These are phyloP conservation scores for Ceratotherium simum DNA, from an alignment of 2,113 vertebrate genomes.

Conservation along the genomic window DNA sequence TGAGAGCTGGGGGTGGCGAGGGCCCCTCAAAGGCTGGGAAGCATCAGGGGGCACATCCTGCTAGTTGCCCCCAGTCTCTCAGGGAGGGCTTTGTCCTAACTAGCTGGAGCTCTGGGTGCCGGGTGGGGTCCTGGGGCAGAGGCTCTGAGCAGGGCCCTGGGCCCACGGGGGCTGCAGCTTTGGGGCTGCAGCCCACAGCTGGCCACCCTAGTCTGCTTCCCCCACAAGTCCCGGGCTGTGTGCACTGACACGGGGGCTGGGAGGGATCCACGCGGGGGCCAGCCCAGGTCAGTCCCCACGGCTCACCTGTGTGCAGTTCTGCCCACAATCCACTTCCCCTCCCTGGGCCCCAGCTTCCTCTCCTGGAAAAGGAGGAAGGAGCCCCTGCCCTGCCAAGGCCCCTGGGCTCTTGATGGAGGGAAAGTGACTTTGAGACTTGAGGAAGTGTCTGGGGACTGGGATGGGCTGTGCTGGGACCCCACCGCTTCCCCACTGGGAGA, in stretches of 20 bases:
- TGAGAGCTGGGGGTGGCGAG: background rate
- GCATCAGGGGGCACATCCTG: background rate
- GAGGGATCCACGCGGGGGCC: rapidly evolving
- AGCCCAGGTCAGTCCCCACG: background rate
- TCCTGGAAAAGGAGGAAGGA: background rate
- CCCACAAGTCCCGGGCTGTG: rapidly evolving
- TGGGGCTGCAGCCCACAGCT: background rate
- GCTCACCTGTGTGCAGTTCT: background rate
- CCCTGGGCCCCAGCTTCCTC: background rate
- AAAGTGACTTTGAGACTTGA: background rate
- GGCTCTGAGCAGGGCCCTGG: background rate
- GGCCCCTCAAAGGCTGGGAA: background rate
- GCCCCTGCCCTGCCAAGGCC: background rate
- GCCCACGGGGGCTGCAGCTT: background rate
- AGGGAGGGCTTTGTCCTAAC: background rate
- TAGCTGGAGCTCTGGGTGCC: background rate
- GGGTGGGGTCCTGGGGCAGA: background rate
- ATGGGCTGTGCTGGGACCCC: background rate
- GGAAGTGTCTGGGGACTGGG: background rate
- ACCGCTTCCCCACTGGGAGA: rapidly evolving
- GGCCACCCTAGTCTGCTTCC: too few species aligned
- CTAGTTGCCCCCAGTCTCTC: background rate
- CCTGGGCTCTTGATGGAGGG: background rate
- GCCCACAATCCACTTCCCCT: background rate
- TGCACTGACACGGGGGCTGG: background rate